Base-by-base conservation (phyloP, 1,140 invertebrate genomes). In the Epicauta chinensis region DNA sequence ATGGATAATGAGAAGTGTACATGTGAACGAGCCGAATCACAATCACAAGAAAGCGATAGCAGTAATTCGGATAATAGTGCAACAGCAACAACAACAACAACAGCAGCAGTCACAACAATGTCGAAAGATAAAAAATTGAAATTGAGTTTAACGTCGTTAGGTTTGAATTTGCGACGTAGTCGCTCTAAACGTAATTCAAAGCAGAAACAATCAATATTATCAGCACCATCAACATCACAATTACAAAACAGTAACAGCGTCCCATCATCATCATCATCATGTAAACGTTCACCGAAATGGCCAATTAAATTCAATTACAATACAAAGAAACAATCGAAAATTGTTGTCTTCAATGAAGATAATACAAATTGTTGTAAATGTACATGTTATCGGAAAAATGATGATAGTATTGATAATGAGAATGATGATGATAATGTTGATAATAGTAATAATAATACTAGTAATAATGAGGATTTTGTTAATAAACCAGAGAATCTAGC, bases 301-400 rank as follows among this genome's bases (percentile, higher is more conserved):
- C 76, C 76, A n/a, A 60, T 80, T 51, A 79, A 79, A 61, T 79
- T 81, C 56, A 79, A 78, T 56, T 80, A 75, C n/a, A n/a, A n/a
- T 58, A 71, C 75, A 2, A 77, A 79, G 43, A 76, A 73, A 35
- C 78, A 79, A 71, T 7, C 75, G 70, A 66, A 79, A 72, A 23
- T 23, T 23, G 49, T 71, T 65, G 14, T 71, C 70, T 58, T 73
- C 71, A 62, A 69, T 67, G 41, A 72, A 70, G 59, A 56, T 61
- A 64, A 71, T 72, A 55, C 64, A 71, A 63, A 71, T 68, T 69
- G 79, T 59, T 83, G 81, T 60, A 73, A 81, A 45, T 83, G 81
- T 59, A 82, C 79, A 6, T 77, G 79, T 30, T 81, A 81, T 57
- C 70, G 75, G 51, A 70, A 77, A 51, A 80, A 77, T 0, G 77